Evolutionary conservation across 92 coral and sea anemone species (phyloP).

Genomic region (Phenganax stokvisi): DNA sequence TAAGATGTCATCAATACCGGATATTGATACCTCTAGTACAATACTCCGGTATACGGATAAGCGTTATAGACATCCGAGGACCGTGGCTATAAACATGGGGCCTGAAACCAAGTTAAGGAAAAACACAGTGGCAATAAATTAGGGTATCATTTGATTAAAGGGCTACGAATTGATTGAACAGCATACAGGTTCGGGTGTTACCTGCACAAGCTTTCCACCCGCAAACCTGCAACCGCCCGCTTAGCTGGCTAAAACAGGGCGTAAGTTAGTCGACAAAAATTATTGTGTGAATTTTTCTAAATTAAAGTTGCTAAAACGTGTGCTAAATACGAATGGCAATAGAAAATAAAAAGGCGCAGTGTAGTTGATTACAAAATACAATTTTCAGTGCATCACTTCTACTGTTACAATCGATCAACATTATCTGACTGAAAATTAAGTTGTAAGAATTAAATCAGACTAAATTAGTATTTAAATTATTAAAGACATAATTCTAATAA

Average conservation of each 20-base stretch:
- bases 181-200: not conserved
- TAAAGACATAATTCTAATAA: too few relatives aligned
- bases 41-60: conserved; percentile 35
- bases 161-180: not conserved
- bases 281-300: too few relatives aligned
- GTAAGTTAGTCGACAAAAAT: too few relatives aligned
- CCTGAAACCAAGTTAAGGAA: conserved; percentile 16
- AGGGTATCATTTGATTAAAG: not conserved
- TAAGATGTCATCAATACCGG: conserved; percentile 23
- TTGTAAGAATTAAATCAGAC: too few relatives aligned
- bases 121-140: conserved; percentile 6
- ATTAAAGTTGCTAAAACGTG: not conserved
- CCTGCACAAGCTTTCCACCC: not conserved
- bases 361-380: too few relatives aligned
- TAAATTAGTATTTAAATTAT: too few relatives aligned
- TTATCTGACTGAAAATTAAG: too few relatives aligned
- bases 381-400: too few relatives aligned
- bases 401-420: too few relatives aligned
- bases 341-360: too few relatives aligned
- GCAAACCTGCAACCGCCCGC: too few relatives aligned
- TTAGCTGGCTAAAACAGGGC: too few relatives aligned
- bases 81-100: conserved; percentile 29
- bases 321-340: not conserved
- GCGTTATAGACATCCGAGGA: conserved; percentile 10
- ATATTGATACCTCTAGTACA: conserved; percentile 23